These are phyloP conservation scores for Andrena cerasifolii DNA, from an alignment of 1,140 invertebrate species.

Conservation along the genomic window DNA sequence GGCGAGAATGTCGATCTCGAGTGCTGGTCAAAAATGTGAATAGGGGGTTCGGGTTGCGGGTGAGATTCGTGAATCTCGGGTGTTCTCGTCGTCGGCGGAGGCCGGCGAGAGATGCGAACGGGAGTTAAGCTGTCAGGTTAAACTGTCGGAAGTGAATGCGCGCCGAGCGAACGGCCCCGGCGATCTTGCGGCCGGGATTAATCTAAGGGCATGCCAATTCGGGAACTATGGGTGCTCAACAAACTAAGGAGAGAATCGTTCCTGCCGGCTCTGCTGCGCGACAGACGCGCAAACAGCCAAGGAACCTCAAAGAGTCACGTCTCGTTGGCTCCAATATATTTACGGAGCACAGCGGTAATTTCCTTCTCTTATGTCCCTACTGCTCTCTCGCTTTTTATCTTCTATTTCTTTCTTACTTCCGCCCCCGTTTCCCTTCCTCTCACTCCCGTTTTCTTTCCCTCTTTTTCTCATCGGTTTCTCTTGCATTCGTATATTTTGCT, in stretches of 20 bases:
- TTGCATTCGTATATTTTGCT: slow-evolving; percentile 13
- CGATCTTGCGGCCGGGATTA: slow-evolving; percentile 49
- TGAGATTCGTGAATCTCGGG: slow-evolving; percentile 48
- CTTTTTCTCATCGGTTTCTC: slow-evolving; percentile 13
- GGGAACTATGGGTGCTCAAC: slow-evolving; percentile 91
- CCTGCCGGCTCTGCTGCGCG: slow-evolving; percentile 86
- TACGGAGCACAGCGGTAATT: slow-evolving; percentile 93
- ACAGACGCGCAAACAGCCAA: slow-evolving; percentile 87
- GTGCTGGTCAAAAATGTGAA: slow-evolving; percentile 49
- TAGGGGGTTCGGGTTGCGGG: slow-evolving; percentile 36
- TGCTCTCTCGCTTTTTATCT: slow-evolving; percentile 36
- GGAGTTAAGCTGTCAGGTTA: slow-evolving; percentile 32
- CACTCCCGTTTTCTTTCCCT: slow-evolving; percentile 38
- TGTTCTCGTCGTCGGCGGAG: slow-evolving; percentile 42
- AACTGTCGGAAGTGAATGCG: slow-evolving; percentile 47
- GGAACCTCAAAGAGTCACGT: slow-evolving; percentile 89
- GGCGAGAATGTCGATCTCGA: slow-evolving; percentile 49
- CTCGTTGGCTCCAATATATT: slow-evolving; percentile 93
- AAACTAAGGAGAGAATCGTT: slow-evolving; percentile 91
- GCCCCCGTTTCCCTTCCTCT: slow-evolving; percentile 48
- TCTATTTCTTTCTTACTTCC: slow-evolving; percentile 36
- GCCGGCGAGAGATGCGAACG: slow-evolving; percentile 50
- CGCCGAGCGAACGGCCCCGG: slow-evolving; percentile 51
- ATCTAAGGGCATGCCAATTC: slow-evolving; percentile 76
- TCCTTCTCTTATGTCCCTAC: slow-evolving; percentile 40